phyloP scores from a whole-genome alignment of 2,888 invertebrate species.

The Cynaeus angustus region DNA sequence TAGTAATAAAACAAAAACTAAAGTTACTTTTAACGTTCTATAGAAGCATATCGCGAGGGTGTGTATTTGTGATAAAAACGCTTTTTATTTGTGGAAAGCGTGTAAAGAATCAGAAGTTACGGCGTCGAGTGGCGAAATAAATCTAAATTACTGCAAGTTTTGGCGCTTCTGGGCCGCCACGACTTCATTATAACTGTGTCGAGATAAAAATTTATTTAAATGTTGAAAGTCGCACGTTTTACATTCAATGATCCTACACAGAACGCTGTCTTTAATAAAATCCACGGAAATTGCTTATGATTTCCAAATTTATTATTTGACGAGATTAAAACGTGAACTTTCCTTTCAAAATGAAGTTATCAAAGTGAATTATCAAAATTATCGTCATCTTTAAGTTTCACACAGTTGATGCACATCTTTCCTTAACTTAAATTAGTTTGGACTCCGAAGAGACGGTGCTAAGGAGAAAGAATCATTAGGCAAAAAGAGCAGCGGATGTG shows the following conservation, averaged over 20 bases:
- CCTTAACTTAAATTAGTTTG: constrained; percentile 49
- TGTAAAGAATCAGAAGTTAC: constrained; percentile 43
- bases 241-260: constrained; percentile 15
- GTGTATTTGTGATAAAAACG: constrained; percentile 40
- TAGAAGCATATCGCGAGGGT: constrained; percentile 25
- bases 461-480: constrained; percentile 39
- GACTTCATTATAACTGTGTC: constrained; percentile 47
- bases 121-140: constrained; percentile 46
- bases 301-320: constrained; percentile 26
- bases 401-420: constrained; percentile 46
- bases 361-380: constrained; percentile 46
- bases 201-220: constrained; percentile 48
- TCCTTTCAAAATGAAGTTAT: constrained; percentile 34
- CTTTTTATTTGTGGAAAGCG: constrained; percentile 42
- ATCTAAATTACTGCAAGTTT: constrained; percentile 47
- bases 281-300: constrained; percentile 12
- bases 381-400: constrained; percentile 40
- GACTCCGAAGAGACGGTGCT: constrained; percentile 18
- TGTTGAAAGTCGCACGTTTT: constrained; percentile 24
- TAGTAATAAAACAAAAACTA: constrained; percentile 35
- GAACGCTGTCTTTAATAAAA: constrained; percentile 10
- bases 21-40: constrained; percentile 26
- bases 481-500: constrained; percentile 12
- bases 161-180: constrained; percentile 30
- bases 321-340: constrained; percentile 28